A percentile compares a stretch with the other conserved stretches of the same genome.
Conservation (phyloP, 2,113 vertebrate species). For the Equus przewalskii region DNA sequence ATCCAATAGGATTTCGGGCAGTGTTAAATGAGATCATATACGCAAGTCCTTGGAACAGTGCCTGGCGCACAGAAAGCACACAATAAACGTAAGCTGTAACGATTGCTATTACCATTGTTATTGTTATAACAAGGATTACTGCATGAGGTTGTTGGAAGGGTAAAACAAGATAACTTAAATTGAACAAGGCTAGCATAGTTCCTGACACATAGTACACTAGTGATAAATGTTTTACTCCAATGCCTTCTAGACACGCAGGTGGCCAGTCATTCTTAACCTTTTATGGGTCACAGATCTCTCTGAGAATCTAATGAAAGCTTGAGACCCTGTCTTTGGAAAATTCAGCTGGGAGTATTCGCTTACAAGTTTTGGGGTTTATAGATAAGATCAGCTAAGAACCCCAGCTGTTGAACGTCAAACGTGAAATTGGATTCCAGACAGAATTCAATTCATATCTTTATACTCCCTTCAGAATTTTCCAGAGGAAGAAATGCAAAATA, state of each 20-base stretch:
- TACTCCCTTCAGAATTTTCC: not conserved
- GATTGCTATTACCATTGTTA: not conserved
- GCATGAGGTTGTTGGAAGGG: not conserved
- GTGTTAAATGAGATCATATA: not conserved
- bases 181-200: not conserved
- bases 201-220: not conserved
- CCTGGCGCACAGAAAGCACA: not conserved
- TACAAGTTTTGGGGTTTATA: not conserved
- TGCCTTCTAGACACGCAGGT: not conserved
- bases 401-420: not conserved
- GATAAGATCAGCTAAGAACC: not conserved
- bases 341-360: not conserved
- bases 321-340: not conserved
- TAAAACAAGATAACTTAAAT: not conserved
- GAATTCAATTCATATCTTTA: slow-evolving; percentile 23
- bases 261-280: not conserved
- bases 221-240: not conserved
- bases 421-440: not conserved
- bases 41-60: not conserved
- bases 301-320: slow-evolving; percentile 24
- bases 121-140: not conserved
- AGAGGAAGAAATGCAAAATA: not conserved
- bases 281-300: not conserved
- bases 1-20: not conserved
- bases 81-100: not conserved